A percentile compares a stretch with the other conserved stretches of the same genome.
These are phyloP conservation scores for Drosophila jambulina DNA, from an alignment of 1,140 invertebrate species.

Conservation along the genomic window DNA sequence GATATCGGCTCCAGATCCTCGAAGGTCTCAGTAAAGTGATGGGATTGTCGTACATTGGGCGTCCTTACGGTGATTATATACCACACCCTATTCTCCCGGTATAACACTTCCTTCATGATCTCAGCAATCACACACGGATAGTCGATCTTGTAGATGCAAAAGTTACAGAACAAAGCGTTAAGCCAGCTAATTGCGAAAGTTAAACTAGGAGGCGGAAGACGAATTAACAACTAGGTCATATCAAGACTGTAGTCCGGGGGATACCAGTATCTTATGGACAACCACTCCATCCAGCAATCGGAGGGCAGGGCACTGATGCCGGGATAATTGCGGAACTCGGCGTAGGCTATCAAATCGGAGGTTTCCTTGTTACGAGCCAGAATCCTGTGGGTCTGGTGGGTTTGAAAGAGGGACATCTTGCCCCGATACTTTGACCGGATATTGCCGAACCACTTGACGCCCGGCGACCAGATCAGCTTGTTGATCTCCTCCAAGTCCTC, in stretches of 20 bases:
- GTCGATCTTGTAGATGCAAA: slow-evolving; percentile 48
- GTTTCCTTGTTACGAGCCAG: slow-evolving; percentile 12
- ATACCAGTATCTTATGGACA: slow-evolving; percentile 67
- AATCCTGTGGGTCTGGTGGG: slow-evolving; percentile 62
- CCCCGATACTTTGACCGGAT: slow-evolving; percentile 45
- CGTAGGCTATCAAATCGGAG: slow-evolving; percentile 54
- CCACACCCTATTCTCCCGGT: slow-evolving; percentile 46
- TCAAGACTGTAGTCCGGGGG: too few species aligned
- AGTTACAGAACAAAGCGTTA: slow-evolving; percentile 69
- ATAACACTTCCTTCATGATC: slow-evolving; percentile 51
- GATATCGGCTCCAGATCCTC: slow-evolving; percentile 42
- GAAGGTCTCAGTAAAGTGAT: slow-evolving; percentile 37
- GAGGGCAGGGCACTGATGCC: slow-evolving; percentile 42
- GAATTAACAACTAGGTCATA: background rate
- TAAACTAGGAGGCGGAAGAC: slow-evolving; percentile 19
- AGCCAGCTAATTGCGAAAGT: slow-evolving; percentile 40
- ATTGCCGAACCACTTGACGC: slow-evolving; percentile 57
- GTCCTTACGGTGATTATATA: slow-evolving; percentile 52
- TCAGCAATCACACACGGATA: slow-evolving; percentile 13
- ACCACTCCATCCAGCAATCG: slow-evolving; percentile 68
- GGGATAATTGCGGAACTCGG: slow-evolving; percentile 71
- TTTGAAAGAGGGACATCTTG: slow-evolving; percentile 23
- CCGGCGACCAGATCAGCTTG: slow-evolving; percentile 16
- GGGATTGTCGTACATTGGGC: slow-evolving; percentile 5
- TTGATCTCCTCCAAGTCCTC: slow-evolving; percentile 25